Conservation (phyloP, 2,888 invertebrate genomes). For the Apamea anceps region DNA sequence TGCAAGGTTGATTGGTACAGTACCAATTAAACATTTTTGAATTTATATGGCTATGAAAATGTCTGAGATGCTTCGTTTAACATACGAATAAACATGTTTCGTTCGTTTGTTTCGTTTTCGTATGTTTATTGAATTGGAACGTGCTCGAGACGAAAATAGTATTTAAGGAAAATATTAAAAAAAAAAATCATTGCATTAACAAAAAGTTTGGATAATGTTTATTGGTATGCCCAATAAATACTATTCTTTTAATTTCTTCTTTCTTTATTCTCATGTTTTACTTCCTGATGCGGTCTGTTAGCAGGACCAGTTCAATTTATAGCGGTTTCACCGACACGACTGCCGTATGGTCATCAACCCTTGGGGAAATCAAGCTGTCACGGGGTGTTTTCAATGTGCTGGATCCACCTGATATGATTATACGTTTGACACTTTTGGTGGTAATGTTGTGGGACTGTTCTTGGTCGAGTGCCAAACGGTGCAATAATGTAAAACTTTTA, state of each 20-base stretch:
- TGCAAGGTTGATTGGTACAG: neutral
- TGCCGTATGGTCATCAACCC: conserved; percentile 14
- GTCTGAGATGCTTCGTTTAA: neutral
- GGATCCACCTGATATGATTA: conserved; percentile 32
- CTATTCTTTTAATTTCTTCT: neutral
- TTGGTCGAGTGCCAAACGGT: conserved; percentile 11
- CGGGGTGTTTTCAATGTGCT: conserved; percentile 27
- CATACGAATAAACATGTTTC: neutral
- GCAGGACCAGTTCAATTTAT: conserved; percentile 16
- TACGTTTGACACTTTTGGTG: conserved; percentile 16
- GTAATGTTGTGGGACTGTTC: neutral
- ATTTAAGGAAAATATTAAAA: neutral
- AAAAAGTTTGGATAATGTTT: neutral
- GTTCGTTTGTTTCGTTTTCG: neutral
- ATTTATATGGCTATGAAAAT: neutral
- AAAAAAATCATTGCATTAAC: neutral
- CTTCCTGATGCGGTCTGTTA: neutral
- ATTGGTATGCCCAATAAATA: neutral
- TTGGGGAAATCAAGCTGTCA: conserved; percentile 45
- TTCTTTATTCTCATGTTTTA: neutral
- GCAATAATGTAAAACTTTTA: neutral
- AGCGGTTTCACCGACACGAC: conserved; percentile 12
- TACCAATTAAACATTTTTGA: neutral
- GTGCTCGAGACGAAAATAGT: neutral
- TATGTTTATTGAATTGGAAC: neutral